Evolutionary conservation across 2,113 vertebrate genomes (phyloP).

Genomic region (Anhinga rufa): DNA sequence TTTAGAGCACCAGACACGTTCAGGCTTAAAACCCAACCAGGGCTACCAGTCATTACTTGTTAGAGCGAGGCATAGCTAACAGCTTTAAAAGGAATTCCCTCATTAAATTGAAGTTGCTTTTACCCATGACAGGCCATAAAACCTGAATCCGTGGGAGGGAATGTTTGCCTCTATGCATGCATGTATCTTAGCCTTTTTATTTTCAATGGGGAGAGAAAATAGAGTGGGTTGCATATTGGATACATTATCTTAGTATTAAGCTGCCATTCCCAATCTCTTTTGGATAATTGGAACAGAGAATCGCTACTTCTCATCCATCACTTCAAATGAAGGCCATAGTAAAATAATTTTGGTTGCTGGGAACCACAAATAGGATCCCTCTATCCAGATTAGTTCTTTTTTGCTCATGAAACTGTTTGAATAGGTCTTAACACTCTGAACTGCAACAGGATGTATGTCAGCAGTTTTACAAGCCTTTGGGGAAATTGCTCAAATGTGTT

Average conservation of each 20-base stretch:
- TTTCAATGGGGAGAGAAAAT: constrained; percentile 50
- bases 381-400: constrained; percentile 30
- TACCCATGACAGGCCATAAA: constrained; percentile 48
- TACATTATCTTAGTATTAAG: constrained; percentile 57
- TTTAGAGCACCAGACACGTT: not conserved
- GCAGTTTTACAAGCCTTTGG: not conserved
- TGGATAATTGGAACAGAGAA: constrained; percentile 61
- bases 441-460: not conserved
- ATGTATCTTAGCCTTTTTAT: constrained; percentile 9
- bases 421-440: constrained; percentile 1
- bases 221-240: constrained; percentile 42
- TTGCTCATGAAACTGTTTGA: constrained; percentile 48
- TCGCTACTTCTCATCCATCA: constrained; percentile 36
- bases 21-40: not conserved
- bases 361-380: constrained; percentile 32
- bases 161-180: not conserved
- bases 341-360: constrained; percentile 49
- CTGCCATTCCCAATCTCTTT: constrained; percentile 63
- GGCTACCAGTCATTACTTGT: not conserved
- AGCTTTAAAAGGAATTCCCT: constrained; percentile 43
- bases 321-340: constrained; percentile 47
- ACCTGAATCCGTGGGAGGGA: not conserved
- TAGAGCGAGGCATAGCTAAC: not conserved
- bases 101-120: constrained; percentile 46
- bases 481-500: not conserved